Evolutionary conservation across 2,113 vertebrate genomes (phyloP), one percentile per base, ranked within the genome.

Genomic region (Brachyistius frenatus): DNA sequence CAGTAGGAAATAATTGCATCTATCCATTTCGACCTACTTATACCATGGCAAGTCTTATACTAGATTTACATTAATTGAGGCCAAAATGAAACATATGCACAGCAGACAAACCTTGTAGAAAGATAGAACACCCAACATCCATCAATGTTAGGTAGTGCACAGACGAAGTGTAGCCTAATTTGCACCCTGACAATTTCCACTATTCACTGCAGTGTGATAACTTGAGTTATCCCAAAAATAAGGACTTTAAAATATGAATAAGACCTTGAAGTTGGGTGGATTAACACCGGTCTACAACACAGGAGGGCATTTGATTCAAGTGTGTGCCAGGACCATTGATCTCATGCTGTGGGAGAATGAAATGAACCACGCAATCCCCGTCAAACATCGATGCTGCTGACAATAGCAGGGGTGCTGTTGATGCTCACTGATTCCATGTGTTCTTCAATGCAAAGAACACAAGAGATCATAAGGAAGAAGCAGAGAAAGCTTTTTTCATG

Each of bases 301-400:
- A 36, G 33, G 5, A 36, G 16, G 56, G 16, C 5, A 8, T 35
- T 15, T 57, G 55, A 57, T 57, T 32, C 56, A 16, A 16, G 4
- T 7, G 14, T 36, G 14, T 16, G 33, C 33, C 33, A 8, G 3
- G 15, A 36, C 33, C 15, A 16, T 13, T 33, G 55, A 4, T 57
- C 14, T 35, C 5, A 57, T 57, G 32, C 55, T 35, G 55, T 16
- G 16, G 35, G 55, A 13, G 6, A 33, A 36, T 58, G 32, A 16
- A 36, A 58, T 14, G 33, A 36, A n/a, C 56, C 56, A 16, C 36
- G 56, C 56, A 2, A 58, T 58, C 14, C 33, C 56, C 14, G 56
- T 35, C 56, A 58, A 35, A 33, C 56, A 35, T 58, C 14, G 33
- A 7, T 58, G 56, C 56, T 58, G 56, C 55, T 32, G 55, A 57